Base-by-base conservation (phyloP, 2,113 vertebrate species). In the Romanogobio albipinnatus region DNA sequence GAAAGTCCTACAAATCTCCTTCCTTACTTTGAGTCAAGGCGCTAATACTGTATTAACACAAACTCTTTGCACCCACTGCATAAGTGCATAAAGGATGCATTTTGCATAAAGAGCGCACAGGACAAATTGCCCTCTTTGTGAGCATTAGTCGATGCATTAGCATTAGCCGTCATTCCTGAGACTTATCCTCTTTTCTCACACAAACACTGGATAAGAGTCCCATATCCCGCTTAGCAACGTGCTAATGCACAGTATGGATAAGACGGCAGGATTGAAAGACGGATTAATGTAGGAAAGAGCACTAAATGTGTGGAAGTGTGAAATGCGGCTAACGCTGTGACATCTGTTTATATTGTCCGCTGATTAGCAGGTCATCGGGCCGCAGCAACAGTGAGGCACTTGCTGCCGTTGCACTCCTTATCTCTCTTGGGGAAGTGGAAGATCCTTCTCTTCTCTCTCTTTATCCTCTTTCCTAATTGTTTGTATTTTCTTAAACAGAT, bases 181-280 rank as follows among this genome's bases (percentile, higher is more conserved):
- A 90, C 91, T 95, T 93, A 94, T 92, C 88, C 24, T 90, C 91
- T 92, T 94, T 94, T 92, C 92, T 93, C 87, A 88, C 86, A 92
- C 90, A 94, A 94, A 94, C 93, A 93, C 85, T 85, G 93, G 92
- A 94, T 94, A 93, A 93, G 91, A 93, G 93, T 93, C 90, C 91
- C 91, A 93, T 88, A 93, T 94, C 93, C 94, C 86, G 90, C 93
- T 94, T 93, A 94, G 88, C 92, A 92, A 90, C 49, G 84, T 89
- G 81, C 88, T 94, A 94, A 94, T 93, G 89, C 93, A 89, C 39
- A 81, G 82, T n/a, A 70, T 76, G 92, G 92, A 94, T 93, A 88
- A 94, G 90, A 82, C 92, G 79, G 90, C 88, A 85, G 91, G 91
- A 92, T 91, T 93, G 91, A 88, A 77, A 86, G 86, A 58, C 70